Conservation (phyloP, 2,888 invertebrate genomes). For the Netelia inedita region DNA sequence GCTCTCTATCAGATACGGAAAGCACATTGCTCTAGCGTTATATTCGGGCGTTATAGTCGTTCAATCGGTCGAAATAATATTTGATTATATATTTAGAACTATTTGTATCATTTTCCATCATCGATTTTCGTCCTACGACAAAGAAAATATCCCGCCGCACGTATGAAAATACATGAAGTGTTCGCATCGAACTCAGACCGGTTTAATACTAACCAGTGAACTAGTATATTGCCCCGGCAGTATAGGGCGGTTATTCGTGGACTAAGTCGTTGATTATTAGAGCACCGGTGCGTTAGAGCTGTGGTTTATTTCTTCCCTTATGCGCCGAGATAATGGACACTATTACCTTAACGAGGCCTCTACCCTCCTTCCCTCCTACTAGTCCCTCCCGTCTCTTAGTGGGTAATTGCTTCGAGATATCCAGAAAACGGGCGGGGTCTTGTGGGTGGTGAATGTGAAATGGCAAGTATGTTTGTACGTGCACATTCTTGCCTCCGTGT, state of each 20-base stretch:
- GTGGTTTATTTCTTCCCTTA: constrained; percentile 83
- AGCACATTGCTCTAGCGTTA: constrained; percentile 24
- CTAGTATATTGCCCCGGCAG: constrained; percentile 32
- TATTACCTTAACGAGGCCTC: constrained; percentile 83
- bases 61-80: constrained; percentile 9
- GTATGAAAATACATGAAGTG: constrained; percentile 16
- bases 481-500: not conserved
- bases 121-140: not conserved
- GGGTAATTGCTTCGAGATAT: constrained; percentile 84
- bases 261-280: constrained; percentile 77
- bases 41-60: constrained; percentile 17
- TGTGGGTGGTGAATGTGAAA: constrained; percentile 57
- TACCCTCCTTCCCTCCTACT: constrained; percentile 58
- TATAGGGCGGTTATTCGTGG: constrained; percentile 68
- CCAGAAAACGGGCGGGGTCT: constrained; percentile 74
- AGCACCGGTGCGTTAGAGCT: constrained; percentile 74
- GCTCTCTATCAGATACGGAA: not conserved
- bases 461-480: constrained; percentile 29
- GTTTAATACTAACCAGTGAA: constrained; percentile 2
- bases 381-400: constrained; percentile 80
- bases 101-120: not conserved
- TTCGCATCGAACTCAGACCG: constrained; percentile 26
- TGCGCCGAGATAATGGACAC: constrained; percentile 83
- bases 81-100: not conserved
- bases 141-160: not conserved